phyloP scores from a whole-genome alignment of 1,140 invertebrate genomes.

The Drosophila pachea region DNA sequence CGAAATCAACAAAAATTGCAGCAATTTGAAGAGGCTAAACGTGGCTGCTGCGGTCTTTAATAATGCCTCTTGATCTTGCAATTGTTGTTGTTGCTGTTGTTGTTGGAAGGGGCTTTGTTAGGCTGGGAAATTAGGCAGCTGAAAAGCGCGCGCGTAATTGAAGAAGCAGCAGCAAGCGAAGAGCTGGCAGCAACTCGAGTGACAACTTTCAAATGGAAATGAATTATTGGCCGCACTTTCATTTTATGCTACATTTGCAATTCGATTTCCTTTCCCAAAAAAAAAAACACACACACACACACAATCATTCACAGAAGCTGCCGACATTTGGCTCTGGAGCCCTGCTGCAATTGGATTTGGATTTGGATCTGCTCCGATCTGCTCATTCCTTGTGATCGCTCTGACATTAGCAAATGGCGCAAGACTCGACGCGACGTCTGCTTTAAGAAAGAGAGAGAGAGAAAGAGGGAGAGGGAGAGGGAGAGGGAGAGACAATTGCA shows the following conservation, averaged over 20 bases:
- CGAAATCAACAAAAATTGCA: conserved; percentile 46
- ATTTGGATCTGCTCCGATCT: conserved; percentile 8
- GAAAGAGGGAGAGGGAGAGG: too few relatives aligned
- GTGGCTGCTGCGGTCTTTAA: conserved; percentile 41
- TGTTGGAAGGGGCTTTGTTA: conserved; percentile 25
- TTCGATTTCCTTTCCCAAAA: conserved; percentile 64
- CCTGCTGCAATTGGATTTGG: conserved; percentile 16
- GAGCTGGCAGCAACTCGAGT: conserved; percentile 32
- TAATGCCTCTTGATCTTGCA: neutral
- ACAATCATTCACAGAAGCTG: conserved; percentile 16
- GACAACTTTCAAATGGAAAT: conserved; percentile 70
- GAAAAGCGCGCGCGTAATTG: conserved; percentile 55
- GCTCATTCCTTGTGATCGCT: conserved; percentile 38
- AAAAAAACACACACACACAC: too few relatives aligned
- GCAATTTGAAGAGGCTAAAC: conserved; percentile 52
- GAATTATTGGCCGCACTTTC: conserved; percentile 63
- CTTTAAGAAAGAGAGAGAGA: neutral
- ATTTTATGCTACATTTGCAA: conserved; percentile 55
- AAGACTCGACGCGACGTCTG: conserved; percentile 11
- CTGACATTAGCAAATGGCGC: conserved; percentile 59
- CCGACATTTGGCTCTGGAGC: neutral
- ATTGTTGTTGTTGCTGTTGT: conserved; percentile 21
- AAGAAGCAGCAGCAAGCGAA: conserved; percentile 28
- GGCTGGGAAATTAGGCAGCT: conserved; percentile 43
- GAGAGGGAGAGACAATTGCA: conserved; percentile 48